A percentile compares a stretch with the other conserved stretches of the same genome.
These are phyloP conservation scores for Drosophila busckii DNA, from an alignment of 1,140 invertebrate species.

Conservation along the genomic window DNA sequence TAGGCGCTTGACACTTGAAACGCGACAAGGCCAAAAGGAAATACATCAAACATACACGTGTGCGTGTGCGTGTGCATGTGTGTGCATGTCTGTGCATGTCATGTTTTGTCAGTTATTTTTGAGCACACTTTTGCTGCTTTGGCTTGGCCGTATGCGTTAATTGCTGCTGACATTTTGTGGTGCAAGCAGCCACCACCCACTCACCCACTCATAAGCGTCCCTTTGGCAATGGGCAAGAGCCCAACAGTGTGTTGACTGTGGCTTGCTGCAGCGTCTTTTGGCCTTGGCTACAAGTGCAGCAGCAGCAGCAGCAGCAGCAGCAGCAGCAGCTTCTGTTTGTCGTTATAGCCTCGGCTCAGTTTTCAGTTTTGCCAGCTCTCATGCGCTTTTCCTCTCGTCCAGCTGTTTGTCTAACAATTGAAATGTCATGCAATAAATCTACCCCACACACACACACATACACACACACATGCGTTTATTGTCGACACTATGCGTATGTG, in stretches of 20 bases:
- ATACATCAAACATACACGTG: constrained; percentile 54
- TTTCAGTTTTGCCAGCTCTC: no score
- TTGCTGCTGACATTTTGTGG: constrained; percentile 65
- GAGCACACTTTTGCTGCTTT: constrained; percentile 44
- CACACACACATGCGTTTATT: background rate
- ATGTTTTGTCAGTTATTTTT: constrained; percentile 60
- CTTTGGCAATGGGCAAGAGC: background rate
- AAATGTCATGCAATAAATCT: constrained; percentile 76
- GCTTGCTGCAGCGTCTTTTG: constrained; percentile 35
- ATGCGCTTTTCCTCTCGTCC: constrained; percentile 41
- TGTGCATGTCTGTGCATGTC: background rate
- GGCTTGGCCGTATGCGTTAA: constrained; percentile 55
- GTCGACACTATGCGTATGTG: constrained; percentile 1
- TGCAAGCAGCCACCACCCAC: constrained; percentile 11
- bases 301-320: background rate
- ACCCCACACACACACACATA: constrained; percentile 37
- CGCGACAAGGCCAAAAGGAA: constrained; percentile 67
- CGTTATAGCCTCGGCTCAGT: constrained; percentile 38
- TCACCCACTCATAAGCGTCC: background rate
- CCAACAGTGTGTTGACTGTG: background rate
- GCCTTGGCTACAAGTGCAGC: constrained; percentile 55
- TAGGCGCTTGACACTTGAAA: constrained; percentile 31
- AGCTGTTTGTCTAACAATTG: constrained; percentile 76
- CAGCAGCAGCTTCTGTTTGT: constrained; percentile 21
- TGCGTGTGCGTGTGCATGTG: constrained; percentile 19